Evolutionary conservation across 2,888 invertebrate species (phyloP), one percentile per base, ranked within the genome.

Genomic region (Prosapia bicincta): DNA sequence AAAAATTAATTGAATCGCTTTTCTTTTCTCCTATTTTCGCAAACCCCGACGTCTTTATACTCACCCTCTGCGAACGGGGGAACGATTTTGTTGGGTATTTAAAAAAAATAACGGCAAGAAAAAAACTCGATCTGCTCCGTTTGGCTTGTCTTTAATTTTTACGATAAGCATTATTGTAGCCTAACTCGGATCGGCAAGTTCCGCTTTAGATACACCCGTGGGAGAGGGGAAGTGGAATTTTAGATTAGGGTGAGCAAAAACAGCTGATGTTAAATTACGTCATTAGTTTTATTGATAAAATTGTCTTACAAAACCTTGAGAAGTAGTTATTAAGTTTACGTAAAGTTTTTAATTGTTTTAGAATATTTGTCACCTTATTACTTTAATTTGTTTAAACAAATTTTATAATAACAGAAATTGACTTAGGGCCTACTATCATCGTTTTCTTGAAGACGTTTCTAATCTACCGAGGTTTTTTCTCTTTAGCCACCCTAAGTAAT

Each of bases 1-100:
- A 80, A 81, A 80, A 80, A 80, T 81, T 80, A 80, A 80, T 81
- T 80, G 80, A 79, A 80, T 80, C 76, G 80, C 80, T 80, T 78
- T 79, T 79, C 78, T 79, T 80, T 75, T 76, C 72, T 68, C 65
- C 38, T 68, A 67, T 72, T 78, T 71, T 25, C 23, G 32, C 69
- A 67, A 72, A 24, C 77, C 71, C 75, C 70, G 76, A 73, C 77
- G 66, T 75, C 69, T 75, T 77, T 72, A 71, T 66, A 78, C 78
- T 76, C 78, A 69, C 75, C 65, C 77, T 43, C 54, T 70, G 69
- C 74, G 72, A 9, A 30, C 30, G 65, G 54, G 20, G 20, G n/a
- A n/a, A n/a, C n/a, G n/a, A n/a, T n/a, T n/a, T n/a, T n/a, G n/a
- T n/a, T n/a, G 77, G 74, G 74, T 77, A 76, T 78, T 79, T 77